These are phyloP conservation scores for Toxotes chatareus DNA, from an alignment of 2,113 vertebrate species.

Conservation along the genomic window DNA sequence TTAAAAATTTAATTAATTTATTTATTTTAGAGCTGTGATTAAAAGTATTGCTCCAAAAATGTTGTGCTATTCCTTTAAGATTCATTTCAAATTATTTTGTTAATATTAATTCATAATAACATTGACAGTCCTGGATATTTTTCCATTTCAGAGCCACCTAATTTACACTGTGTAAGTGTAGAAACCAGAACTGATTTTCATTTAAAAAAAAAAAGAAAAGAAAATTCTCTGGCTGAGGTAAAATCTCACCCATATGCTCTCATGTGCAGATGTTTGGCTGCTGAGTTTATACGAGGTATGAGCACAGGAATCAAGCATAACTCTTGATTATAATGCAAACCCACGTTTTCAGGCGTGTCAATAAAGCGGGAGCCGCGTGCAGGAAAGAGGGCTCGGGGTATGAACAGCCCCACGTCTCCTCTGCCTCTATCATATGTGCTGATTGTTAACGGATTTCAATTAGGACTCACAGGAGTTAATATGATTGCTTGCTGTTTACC, in stretches of 20 bases:
- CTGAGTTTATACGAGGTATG: slow-evolving; percentile 14
- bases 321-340: slow-evolving; percentile 56
- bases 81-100: background rate
- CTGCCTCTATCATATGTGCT: slow-evolving; percentile 62
- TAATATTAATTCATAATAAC: background rate
- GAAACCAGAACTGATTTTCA: slow-evolving; percentile 16
- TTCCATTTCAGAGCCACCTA: slow-evolving; percentile 4
- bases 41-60: background rate
- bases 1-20: no score
- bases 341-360: slow-evolving; percentile 30
- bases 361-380: slow-evolving; percentile 28
- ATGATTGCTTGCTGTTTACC: slow-evolving; percentile 79
- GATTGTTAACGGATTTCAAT: slow-evolving; percentile 81
- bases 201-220: background rate
- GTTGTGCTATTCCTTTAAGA: background rate
- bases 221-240: slow-evolving; percentile 1
- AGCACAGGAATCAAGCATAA: slow-evolving; percentile 38
- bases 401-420: slow-evolving; percentile 44
- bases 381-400: slow-evolving; percentile 26
- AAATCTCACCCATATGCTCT: slow-evolving; percentile 12
- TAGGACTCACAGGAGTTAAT: slow-evolving; percentile 76
- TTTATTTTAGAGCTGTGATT: background rate
- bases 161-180: background rate
- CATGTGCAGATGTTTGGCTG: slow-evolving; percentile 19
- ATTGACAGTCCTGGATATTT: background rate